phyloP scores from a whole-genome alignment of 2,888 invertebrate genomes.

The Axea sp. region DNA sequence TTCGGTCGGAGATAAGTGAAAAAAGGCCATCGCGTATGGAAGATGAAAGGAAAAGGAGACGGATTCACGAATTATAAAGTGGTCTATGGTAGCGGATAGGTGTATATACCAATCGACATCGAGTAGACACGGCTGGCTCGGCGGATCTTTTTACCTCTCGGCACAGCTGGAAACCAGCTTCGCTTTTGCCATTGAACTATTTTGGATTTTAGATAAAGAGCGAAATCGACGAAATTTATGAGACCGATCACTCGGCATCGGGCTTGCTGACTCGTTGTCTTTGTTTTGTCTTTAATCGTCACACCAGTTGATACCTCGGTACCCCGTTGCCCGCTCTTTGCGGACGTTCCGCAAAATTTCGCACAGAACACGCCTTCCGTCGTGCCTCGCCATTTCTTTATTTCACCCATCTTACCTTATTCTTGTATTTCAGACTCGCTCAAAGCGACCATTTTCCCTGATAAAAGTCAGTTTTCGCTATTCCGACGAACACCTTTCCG shows the following conservation, averaged over 20 bases:
- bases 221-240: constrained; percentile 69
- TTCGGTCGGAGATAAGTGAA: constrained; percentile 72
- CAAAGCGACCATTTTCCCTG: no score
- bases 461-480: no score
- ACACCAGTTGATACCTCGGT: no score
- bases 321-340: no score
- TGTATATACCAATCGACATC: constrained; percentile 55
- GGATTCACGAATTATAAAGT: constrained; percentile 72
- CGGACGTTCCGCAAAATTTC: no score
- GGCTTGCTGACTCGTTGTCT: background rate
- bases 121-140: constrained; percentile 63
- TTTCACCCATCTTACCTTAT: no score
- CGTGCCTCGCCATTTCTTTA: no score
- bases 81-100: constrained; percentile 70
- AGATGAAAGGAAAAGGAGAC: constrained; percentile 59
- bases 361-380: no score
- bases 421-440: no score
- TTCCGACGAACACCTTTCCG: no score
- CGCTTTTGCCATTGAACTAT: constrained; percentile 69
- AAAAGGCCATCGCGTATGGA: constrained; percentile 56
- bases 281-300: constrained; percentile 25
- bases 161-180: constrained; percentile 72
- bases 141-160: constrained; percentile 63
- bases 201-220: constrained; percentile 68
- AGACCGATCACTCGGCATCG: constrained; percentile 44